A percentile compares a stretch with the other conserved stretches of the same genome.
phyloP scores from a whole-genome alignment of 2,797 vertebrate species.

The Nothura maculosa region DNA sequence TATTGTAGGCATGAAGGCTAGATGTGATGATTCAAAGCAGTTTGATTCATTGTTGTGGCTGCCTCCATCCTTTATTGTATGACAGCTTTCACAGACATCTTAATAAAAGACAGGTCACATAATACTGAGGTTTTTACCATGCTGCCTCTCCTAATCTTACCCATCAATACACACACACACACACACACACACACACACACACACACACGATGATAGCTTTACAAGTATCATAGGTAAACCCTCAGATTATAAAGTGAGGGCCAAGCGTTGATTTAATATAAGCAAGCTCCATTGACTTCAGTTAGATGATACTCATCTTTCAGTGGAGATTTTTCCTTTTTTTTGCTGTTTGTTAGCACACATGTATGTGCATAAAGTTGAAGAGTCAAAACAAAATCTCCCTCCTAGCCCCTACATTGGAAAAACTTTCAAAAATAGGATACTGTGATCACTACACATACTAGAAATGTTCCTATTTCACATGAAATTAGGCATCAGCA shows the following conservation, averaged over 20 bases:
- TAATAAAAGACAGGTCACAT: constrained; percentile 37
- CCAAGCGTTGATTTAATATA: neutral
- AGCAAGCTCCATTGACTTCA: neutral
- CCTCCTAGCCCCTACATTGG: no score
- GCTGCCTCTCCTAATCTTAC: neutral
- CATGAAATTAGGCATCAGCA: neutral
- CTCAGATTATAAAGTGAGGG: neutral
- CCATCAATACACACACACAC: neutral
- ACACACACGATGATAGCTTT: neutral
- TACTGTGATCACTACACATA: neutral
- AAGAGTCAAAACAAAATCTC: neutral
- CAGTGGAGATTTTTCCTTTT: neutral
- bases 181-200: neutral
- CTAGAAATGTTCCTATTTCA: neutral
- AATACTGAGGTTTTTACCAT: neutral
- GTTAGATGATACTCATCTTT: neutral
- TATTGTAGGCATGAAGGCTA: constrained; percentile 16
- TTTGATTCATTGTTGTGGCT: constrained; percentile 55
- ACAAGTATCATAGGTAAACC: neutral
- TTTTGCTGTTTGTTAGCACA: no score
- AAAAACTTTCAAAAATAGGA: neutral
- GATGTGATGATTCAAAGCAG: neutral
- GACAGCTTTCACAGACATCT: constrained; percentile 34
- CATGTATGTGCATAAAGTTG: no score
- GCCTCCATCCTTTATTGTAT: constrained; percentile 60